A percentile compares a stretch with the other conserved stretches of the same genome.
phyloP scores from a whole-genome alignment of 2,888 invertebrate genomes.

The Monoplex corrugatus region DNA sequence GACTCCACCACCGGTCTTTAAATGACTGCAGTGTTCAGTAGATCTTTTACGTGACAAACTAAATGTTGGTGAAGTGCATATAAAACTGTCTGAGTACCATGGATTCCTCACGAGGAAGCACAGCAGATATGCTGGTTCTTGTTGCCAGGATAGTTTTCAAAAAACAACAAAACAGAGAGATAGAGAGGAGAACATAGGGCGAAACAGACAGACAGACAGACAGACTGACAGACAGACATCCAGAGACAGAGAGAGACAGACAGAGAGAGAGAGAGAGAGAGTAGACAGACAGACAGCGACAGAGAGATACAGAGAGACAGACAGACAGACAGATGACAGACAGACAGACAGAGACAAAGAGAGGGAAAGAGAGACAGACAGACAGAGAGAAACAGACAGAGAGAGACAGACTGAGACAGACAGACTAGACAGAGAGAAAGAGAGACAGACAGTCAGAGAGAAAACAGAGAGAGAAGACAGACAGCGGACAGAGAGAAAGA shows the following conservation, averaged over 20 bases:
- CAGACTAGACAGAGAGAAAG: background rate
- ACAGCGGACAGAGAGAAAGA: background rate
- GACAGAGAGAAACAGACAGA: background rate
- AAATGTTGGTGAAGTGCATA: too few species aligned
- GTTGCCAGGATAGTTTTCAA: too few species aligned
- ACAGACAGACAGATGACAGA: background rate
- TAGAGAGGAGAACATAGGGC: too few species aligned
- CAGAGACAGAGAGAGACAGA: background rate
- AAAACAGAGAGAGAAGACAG: background rate
- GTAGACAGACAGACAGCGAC: background rate
- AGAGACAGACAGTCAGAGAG: background rate
- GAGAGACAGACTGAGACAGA: background rate
- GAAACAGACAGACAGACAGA: too few species aligned
- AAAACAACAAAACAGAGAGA: too few species aligned
- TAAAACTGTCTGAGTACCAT: too few species aligned
- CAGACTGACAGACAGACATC: too few species aligned
- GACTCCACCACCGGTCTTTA: too few species aligned
- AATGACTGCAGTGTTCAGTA: too few species aligned
- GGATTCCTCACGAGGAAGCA: too few species aligned
- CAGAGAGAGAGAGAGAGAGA: background rate
- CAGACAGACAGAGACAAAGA: background rate
- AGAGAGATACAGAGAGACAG: background rate
- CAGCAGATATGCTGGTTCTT: too few species aligned
- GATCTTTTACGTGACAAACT: too few species aligned
- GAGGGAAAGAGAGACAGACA: background rate